phyloP scores from a whole-genome alignment of 2,113 vertebrate genomes.

The Pungitius pungitius region DNA sequence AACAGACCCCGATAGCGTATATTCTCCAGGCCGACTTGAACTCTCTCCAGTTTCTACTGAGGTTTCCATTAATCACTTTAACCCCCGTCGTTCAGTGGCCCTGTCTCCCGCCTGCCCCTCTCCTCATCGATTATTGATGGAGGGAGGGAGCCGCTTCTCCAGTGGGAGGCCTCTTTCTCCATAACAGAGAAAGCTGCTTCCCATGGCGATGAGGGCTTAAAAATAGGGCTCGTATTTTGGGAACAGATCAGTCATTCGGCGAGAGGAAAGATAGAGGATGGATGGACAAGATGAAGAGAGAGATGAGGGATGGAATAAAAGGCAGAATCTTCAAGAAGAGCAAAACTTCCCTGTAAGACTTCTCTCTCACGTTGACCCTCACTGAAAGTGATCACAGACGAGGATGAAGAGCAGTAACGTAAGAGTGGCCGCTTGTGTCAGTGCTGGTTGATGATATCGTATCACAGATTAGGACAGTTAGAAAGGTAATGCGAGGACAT shows the following conservation, averaged over 20 bases:
- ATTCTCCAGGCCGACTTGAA: constrained; percentile 12
- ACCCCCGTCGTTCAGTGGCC: constrained; percentile 25
- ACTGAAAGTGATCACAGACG: constrained; percentile 10
- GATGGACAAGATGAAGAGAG: background rate
- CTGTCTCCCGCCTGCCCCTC: constrained; percentile 36
- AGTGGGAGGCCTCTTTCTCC: constrained; percentile 15
- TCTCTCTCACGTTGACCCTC: constrained; percentile 33
- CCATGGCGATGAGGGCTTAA: constrained; percentile 25
- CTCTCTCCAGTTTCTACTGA: constrained; percentile 63
- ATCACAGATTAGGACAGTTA: constrained; percentile 64
- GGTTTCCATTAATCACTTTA: constrained; percentile 62
- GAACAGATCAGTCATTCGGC: constrained; percentile 21
- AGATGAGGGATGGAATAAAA: constrained; percentile 4
- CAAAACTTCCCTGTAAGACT: background rate
- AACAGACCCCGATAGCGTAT: constrained; percentile 10
- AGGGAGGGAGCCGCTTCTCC: constrained; percentile 46
- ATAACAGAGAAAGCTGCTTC: constrained; percentile 43
- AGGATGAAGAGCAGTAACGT: constrained; percentile 31
- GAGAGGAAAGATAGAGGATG: constrained; percentile 15
- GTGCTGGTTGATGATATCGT: constrained; percentile 65
- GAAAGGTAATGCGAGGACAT: too few species aligned
- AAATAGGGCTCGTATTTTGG: constrained; percentile 47
- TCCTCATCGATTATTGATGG: constrained; percentile 69
- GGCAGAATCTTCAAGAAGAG: background rate
- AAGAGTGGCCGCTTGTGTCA: constrained; percentile 61